Percentiles rank a stretch among this genome's conserved stretches.
phyloP scores from a whole-genome alignment of 2,797 vertebrate species.

The Smutsia gigantea region DNA sequence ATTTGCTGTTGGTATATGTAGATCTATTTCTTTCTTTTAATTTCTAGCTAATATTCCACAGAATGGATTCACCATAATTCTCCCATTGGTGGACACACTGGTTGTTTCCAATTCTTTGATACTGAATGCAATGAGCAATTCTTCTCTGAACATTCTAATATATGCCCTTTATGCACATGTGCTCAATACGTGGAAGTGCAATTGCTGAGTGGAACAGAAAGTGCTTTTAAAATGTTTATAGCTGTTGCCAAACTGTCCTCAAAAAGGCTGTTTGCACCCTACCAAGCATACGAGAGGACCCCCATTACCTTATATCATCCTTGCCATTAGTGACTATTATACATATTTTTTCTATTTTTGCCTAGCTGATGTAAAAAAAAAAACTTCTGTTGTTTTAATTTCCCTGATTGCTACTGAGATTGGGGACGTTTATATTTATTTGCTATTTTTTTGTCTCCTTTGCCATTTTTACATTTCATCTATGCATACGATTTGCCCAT shows the following conservation, averaged over 20 bases:
- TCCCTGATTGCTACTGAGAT: slow-evolving; percentile 10
- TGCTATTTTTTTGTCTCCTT: slow-evolving; percentile 5
- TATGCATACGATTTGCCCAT: background rate
- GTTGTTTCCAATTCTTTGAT: slow-evolving; percentile 38
- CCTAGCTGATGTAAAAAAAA: background rate
- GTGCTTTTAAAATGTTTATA: background rate
- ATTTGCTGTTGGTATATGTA: background rate
- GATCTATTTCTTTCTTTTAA: slow-evolving; percentile 39
- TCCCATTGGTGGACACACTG: background rate
- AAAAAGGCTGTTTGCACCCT: background rate
- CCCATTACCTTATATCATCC: background rate
- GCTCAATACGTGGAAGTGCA: background rate
- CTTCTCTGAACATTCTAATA: background rate
- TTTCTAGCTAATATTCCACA: slow-evolving; percentile 18
- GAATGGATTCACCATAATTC: background rate
- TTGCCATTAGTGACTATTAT: background rate
- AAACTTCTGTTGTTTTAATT: slow-evolving; percentile 13
- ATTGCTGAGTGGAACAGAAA: background rate
- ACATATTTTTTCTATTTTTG: background rate
- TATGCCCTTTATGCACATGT: background rate
- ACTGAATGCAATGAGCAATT: background rate
- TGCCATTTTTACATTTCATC: slow-evolving; percentile 18
- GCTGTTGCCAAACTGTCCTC: slow-evolving; percentile 9
- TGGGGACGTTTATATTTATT: slow-evolving; percentile 21
- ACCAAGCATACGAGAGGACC: background rate